Evolutionary conservation across 1,140 invertebrate genomes (phyloP), one percentile per base, ranked within the genome.

Genomic region (Paramacrobiotus metropolitanus): DNA sequence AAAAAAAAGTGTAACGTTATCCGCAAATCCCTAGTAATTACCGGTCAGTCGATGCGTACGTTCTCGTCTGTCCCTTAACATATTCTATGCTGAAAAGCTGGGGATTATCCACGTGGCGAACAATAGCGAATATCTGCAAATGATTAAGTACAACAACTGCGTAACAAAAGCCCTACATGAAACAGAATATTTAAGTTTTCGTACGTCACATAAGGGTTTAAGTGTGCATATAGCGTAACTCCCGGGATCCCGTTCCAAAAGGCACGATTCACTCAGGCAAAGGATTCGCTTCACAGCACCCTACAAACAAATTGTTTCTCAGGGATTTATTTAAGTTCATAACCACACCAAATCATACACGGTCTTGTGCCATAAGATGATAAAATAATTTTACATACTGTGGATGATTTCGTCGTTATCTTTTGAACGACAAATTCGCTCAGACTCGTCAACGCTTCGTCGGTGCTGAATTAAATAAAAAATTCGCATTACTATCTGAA

Each of bases 21-120:
- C 30, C 15, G 2, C 31, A 4, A 60, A 20, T n/a, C 2, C 59
- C 20, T 29, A 21, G 21, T 15, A 44, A 62, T 61, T 71, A 86
- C 83, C 84, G 79, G 66, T 86, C 83, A 20, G 83, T 85, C 1
- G 90, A 87, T 29, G 82, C 82, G 70, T 95, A 98, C 59, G 80
- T 85, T 60, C 89, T 77, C 40, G 82, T 80, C 67, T 87, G 82
- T 34, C 90, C 91, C 75, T 88, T 89, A 18, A 90, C 80, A 75
- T 95, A 96, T 72, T 97, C 91, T 63, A 98, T 83, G 48, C 80
- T 81, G 70, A 99, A 96, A 61, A 84, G 79, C 74, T 98, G 94
- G 2, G 90, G 86, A 76, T 96, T 90, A 61, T 85, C 80, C 59
- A 83, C 81, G 73, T 89, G 83, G 59, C 94, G 77, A 60, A 97